These are phyloP conservation scores for Arvicanthis niloticus DNA, from an alignment of 2,113 vertebrate genomes.

Conservation along the genomic window DNA sequence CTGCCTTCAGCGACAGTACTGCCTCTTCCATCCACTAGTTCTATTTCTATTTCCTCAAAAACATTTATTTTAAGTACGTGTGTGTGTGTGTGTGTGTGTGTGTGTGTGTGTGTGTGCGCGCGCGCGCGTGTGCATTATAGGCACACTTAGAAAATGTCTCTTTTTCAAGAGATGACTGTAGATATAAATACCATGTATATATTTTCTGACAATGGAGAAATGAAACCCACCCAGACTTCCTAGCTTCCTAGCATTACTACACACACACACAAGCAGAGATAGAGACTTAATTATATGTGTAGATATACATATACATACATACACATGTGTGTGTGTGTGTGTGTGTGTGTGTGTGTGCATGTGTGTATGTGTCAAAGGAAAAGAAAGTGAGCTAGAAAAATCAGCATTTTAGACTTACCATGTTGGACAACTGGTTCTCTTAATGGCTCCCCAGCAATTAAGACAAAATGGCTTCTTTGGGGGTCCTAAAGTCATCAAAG, in stretches of 20 bases:
- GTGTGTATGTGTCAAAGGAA: conserved; percentile 5
- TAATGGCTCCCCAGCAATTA: conserved; percentile 89
- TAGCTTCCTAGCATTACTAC: too few relatives aligned
- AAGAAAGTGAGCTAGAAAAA: conserved; percentile 34
- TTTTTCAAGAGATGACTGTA: too few relatives aligned
- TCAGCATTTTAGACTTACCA: conserved; percentile 75
- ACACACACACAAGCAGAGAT: background rate
- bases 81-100: too few relatives aligned
- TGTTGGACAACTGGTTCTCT: conserved; percentile 86
- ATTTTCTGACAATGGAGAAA: too few relatives aligned
- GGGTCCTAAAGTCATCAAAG: conserved; percentile 81
- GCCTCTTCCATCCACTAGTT: background rate
- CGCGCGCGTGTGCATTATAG: too few relatives aligned
- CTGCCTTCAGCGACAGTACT: background rate
- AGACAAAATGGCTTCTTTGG: conserved; percentile 87
- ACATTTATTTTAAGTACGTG: background rate
- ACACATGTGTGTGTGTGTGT: too few relatives aligned
- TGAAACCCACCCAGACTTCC: too few relatives aligned
- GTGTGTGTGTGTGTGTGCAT: background rate
- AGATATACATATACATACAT: background rate
- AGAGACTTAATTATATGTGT: background rate
- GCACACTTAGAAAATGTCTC: too few relatives aligned
- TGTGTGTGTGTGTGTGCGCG: too few relatives aligned
- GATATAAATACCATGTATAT: too few relatives aligned
- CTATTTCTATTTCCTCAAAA: background rate